A percentile compares a stretch with the other conserved stretches of the same genome.
Conservation (phyloP, 2,888 invertebrate species). For the Yponomeuta malinellus region DNA sequence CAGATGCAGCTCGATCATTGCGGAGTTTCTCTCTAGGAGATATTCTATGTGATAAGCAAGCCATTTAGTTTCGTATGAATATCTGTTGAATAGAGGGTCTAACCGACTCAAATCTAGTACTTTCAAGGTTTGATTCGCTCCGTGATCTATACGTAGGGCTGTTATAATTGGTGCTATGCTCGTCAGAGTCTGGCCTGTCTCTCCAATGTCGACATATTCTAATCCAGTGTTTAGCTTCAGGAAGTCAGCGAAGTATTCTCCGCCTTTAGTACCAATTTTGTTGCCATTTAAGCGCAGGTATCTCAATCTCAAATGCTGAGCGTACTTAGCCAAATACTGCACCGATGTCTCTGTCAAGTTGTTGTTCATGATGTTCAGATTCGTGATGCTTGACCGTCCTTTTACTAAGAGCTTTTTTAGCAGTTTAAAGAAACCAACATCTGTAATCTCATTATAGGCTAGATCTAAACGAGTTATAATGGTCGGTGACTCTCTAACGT, state of each 20-base stretch:
- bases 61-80: constrained; percentile 62
- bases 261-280: constrained; percentile 71
- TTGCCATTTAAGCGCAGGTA: constrained; percentile 76
- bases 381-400: constrained; percentile 59
- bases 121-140: constrained; percentile 44
- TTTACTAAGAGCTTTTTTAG: constrained; percentile 57
- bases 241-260: constrained; percentile 66
- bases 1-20: constrained; percentile 72
- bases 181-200: constrained; percentile 72
- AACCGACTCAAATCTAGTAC: constrained; percentile 59
- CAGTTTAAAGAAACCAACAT: constrained; percentile 60
- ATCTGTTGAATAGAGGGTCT: constrained; percentile 51
- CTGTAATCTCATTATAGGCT: constrained; percentile 74
- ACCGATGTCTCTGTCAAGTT: constrained; percentile 63
- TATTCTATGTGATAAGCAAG: constrained; percentile 68
- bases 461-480: constrained; percentile 70
- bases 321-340: constrained; percentile 44
- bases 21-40: constrained; percentile 49
- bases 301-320: constrained; percentile 55
- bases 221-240: constrained; percentile 61
- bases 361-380: constrained; percentile 76
- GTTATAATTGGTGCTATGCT: constrained; percentile 73
- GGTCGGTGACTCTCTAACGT: constrained; percentile 51
- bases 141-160: constrained; percentile 56
- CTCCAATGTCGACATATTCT: constrained; percentile 71